phyloP scores from a whole-genome alignment of 1,140 invertebrate species.

The Lanistes nyassanus region DNA sequence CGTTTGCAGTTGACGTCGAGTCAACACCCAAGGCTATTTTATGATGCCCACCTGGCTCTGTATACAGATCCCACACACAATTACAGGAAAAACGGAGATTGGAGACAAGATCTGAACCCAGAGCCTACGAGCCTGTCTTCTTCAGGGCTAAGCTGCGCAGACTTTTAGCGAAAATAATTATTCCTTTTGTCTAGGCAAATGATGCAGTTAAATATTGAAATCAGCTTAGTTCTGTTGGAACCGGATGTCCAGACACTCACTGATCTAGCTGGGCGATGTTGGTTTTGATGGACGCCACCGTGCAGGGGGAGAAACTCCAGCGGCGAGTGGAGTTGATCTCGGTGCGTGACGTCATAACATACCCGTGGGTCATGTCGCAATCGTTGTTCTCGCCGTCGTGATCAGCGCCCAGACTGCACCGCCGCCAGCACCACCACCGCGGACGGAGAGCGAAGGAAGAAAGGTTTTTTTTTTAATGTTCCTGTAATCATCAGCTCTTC shows the following conservation, averaged over 20 bases:
- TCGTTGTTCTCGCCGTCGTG: slow-evolving; percentile 29
- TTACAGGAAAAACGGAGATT: background rate
- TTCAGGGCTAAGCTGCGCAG: background rate
- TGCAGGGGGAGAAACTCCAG: slow-evolving; percentile 29
- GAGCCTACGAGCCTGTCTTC: background rate
- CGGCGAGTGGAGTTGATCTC: slow-evolving; percentile 29
- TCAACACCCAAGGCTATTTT: no score
- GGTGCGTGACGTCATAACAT: slow-evolving; percentile 21
- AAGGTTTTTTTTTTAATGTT: no score
- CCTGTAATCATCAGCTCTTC: no score
- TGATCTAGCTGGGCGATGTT: slow-evolving; percentile 7
- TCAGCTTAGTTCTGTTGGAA: background rate
- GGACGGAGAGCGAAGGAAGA: background rate
- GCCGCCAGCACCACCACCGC: background rate
- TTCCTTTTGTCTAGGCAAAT: background rate
- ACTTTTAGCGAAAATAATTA: background rate
- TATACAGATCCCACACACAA: no score
- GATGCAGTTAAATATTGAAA: background rate
- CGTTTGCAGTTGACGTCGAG: no score
- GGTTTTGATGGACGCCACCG: slow-evolving; percentile 12
- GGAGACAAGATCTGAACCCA: background rate
- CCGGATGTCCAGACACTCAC: background rate
- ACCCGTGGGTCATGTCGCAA: slow-evolving; percentile 15
- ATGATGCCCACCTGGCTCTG: no score
- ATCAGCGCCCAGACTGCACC: slow-evolving; percentile 25